Evolutionary conservation across 2,888 invertebrate species (phyloP).

Genomic region (Ischnura elegans): DNA sequence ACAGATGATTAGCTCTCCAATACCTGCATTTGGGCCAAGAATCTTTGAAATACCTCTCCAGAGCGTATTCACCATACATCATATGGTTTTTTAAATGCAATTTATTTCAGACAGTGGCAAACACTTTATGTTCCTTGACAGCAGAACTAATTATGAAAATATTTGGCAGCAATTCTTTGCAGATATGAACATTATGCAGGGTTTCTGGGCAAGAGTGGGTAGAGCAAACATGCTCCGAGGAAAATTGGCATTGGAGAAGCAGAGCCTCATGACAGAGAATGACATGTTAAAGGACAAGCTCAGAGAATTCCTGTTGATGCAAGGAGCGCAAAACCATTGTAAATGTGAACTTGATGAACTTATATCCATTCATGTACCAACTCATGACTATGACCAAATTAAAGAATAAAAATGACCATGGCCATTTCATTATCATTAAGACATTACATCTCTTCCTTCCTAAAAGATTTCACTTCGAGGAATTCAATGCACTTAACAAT

Average conservation of each 20-base stretch:
- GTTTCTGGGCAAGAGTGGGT: conserved; percentile 47
- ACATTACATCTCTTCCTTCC: too few relatives aligned
- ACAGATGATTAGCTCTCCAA: too few relatives aligned
- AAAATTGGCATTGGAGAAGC: conserved; percentile 8
- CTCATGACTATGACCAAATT: background rate
- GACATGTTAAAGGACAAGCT: conserved; percentile 7
- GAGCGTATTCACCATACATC: too few relatives aligned
- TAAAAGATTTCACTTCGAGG: too few relatives aligned
- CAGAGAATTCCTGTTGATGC: background rate
- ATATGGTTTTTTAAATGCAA: too few relatives aligned
- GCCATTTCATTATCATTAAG: too few relatives aligned
- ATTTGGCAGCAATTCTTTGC: background rate
- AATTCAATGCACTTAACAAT: too few relatives aligned
- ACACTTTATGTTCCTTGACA: background rate
- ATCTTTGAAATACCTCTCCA: too few relatives aligned
- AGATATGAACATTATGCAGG: background rate
- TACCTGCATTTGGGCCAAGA: too few relatives aligned
- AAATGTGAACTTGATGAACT: conserved; percentile 16
- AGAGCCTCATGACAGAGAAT: conserved; percentile 30
- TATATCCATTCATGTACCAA: background rate
- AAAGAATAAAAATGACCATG: too few relatives aligned
- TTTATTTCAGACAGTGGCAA: background rate
- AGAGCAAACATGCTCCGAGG: conserved; percentile 14
- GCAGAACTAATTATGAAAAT: background rate
- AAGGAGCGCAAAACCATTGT: background rate